Evolutionary conservation across 2,113 vertebrate species (phyloP), one percentile per base, ranked within the genome.

Genomic region (Naja naja): DNA sequence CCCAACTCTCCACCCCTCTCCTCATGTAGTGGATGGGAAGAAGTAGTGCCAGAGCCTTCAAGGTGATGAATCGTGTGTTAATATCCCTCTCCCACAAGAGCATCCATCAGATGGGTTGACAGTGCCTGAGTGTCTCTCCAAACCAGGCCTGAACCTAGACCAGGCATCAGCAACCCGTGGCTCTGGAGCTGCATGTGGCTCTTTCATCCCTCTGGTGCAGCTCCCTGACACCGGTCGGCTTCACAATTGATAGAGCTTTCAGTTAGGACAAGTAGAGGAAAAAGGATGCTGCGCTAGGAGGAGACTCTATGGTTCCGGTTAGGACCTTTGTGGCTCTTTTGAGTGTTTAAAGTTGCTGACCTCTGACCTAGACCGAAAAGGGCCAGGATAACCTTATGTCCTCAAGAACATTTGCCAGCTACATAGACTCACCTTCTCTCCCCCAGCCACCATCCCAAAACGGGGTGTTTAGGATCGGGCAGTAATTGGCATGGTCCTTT

Each of bases 1-100:
- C 92, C 69, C 90, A 45, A 56, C 90, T 95, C 96, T 97, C 56
- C 47, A 89, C 45, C 4, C 87, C 47, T 91, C 92, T 94, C 88
- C 81, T 95, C 90, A 47, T 39, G 92, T 86, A 47, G 92, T 92
- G 91, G 92, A 64, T 94, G 94, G 87, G 34, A 93, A 91, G 88
- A 92, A 64, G 14, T 45, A 49, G n/a, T 22, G 1, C 69, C 34
- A 90, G n/a, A 49, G 91, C 34, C 93, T 94, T 91, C 49, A 92
- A 30, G 34, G 20, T 22, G 7, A 81, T 43, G 18, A 22, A 43
- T 43, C 0, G 6, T 39, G 20, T 20, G 8, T 43, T 22, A 9
- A 8, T 43, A 18, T 43, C 74, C 74, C 34, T 81, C 69, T 81
- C 34, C 30, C 49, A 54, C n/a, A n/a, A 20, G 87, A 52, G 5